Base-by-base conservation (phyloP, 2,888 invertebrate genomes). In the Conchocele bisecta region DNA sequence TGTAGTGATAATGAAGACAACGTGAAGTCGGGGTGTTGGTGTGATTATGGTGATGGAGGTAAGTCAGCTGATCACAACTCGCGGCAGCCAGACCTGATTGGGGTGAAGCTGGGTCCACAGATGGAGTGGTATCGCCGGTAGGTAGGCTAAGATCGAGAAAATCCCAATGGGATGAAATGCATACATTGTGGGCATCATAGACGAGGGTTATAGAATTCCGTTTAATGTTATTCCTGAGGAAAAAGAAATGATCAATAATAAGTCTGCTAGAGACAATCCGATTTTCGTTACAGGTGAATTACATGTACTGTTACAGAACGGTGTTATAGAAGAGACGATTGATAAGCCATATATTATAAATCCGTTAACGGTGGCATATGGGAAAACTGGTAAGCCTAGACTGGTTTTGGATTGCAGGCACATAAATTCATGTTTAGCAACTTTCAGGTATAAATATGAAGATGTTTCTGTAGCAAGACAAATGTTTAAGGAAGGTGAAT, bases 371-470 rank as follows among this genome's bases (percentile, higher is more conserved):
- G 51, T 51, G 9, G 24, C n/a, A 7, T 6, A 3, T 11, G 33
- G 22, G 20, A 51, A 33, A 51, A n/a, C 51, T 13, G 51, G 51
- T 17, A 51, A 51, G 17, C n/a, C 20, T 9, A 51, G 51, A 29
- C 13, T 51, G 31, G 51, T 26, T 13, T 33, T 51, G 28, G 51
- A 51, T 29, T 51, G 51, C 17, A 26, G 51, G 33, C 51, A 51
- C 17, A n/a, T 51, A 15, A 51, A 51, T 29, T 9, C 20, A 33
- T 33, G n/a, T 20, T 3, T 51, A 20, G n/a, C n/a, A 11, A 15
- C 28, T 13, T 51, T 29, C 29, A 48, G 22, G 22, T 51, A n/a
- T n/a, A 51, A 51, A 29, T 51, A 51, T 51, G 51, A 51, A 29
- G 51, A 51, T 33, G 20, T 11, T 4, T n/a, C n/a, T 9, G 56